Evolutionary conservation across 2,888 invertebrate genomes (phyloP), one percentile per base, ranked within the genome.

Genomic region (Diplolepis rosae): DNA sequence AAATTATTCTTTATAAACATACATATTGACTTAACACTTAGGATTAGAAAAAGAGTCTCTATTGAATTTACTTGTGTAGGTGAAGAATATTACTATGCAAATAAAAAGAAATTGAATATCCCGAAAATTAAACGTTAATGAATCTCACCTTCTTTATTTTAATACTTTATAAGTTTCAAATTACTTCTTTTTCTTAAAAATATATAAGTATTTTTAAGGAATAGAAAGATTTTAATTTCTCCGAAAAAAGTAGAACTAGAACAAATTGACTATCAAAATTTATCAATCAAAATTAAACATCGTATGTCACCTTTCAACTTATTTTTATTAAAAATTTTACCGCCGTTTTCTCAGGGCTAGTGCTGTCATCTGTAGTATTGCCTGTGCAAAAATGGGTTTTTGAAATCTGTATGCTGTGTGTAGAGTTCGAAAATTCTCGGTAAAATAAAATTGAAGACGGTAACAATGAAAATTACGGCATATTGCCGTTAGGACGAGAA

Each of bases 11-110:
- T 61, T 61, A 24, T 32, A 61, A 39, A 39, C 24, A 61, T 61
- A 82, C 77, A 82, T 77, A 79, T 79, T 81, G 80, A 79, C 77
- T 80, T 78, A 75, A 79, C 72, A 79, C 71, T 76, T 82, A 82
- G 79, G 61, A 70, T 70, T 82, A 82, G 79, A 66, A 68, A 78
- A 75, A 77, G 67, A 77, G 75, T 76, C 77, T 79, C 76, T 79
- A 79, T 80, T 78, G 69, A 77, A 79, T 77, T 82, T 80, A 77
- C 77, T 79, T 71, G 73, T 76, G 83, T 83, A 82, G 80, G 77
- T 77, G 76, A 78, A 39, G 78, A 73, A 68, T 72, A 74, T 75
- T 75, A 76, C 71, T 72, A 72, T 69, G 78, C 74, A 74, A 77
- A 79, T 78, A 78, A 72, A 81, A 80, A 75, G 76, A 79, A 82